Conservation (phyloP, 92 coral and sea anemone species). For the Porites rus region DNA sequence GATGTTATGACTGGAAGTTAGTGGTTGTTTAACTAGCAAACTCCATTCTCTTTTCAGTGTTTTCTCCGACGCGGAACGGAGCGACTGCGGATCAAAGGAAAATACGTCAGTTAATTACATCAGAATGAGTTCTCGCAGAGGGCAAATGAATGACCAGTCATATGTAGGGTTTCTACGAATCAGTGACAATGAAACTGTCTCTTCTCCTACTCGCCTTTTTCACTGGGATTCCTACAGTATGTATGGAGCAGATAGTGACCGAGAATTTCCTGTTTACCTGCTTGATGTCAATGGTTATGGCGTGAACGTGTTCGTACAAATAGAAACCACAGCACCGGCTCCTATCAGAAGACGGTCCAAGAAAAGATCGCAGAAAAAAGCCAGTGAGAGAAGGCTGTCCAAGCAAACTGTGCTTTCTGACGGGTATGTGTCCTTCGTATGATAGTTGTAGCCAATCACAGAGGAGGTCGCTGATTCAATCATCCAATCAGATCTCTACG, state of each 20-base stretch:
- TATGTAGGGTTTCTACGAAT: slow-evolving; percentile 86
- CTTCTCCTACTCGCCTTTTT: slow-evolving; percentile 83
- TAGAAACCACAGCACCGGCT: slow-evolving; percentile 97
- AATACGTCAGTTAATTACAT: slow-evolving; percentile 71
- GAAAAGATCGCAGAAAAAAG: slow-evolving; percentile 77
- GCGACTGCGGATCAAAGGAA: slow-evolving; percentile 58
- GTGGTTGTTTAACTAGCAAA: too few relatives aligned
- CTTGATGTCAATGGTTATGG: slow-evolving; percentile 84
- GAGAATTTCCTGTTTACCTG: slow-evolving; percentile 88
- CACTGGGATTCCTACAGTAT: slow-evolving; percentile 97
- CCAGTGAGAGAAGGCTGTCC: slow-evolving; percentile 62
- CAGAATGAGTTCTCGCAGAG: slow-evolving; percentile 84
- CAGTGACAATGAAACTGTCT: slow-evolving; percentile 83
- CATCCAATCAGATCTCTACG: too few relatives aligned
- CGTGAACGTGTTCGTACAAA: slow-evolving; percentile 90
- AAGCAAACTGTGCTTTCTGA: slow-evolving; percentile 28
- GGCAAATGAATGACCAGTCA: slow-evolving; percentile 82
- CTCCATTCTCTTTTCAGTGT: slow-evolving; percentile 9
- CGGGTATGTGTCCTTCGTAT: slow-evolving; percentile 19
- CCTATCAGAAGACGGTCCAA: slow-evolving; percentile 78
- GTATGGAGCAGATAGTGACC: slow-evolving; percentile 79
- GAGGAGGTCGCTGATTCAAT: too few relatives aligned
- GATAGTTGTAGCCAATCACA: background rate
- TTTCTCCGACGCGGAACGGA: slow-evolving; percentile 59
- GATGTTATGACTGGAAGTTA: too few relatives aligned